Evolutionary conservation across 1,140 invertebrate species (phyloP), one percentile per base, ranked within the genome.

Genomic region (Archivesica marissinica): DNA sequence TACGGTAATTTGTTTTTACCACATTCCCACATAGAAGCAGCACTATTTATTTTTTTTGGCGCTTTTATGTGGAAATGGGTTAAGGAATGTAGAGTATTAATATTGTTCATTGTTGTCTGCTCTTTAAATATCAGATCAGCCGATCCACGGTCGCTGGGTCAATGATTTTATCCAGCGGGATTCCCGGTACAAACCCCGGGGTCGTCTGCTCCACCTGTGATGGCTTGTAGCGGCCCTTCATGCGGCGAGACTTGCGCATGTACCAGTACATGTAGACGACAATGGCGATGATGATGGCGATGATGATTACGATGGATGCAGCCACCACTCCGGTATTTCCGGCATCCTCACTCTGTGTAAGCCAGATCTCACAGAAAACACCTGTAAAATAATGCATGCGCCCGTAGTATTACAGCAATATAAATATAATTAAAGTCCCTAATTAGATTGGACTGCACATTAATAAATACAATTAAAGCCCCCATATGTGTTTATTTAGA

Each of bases 221-320:
- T 20, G 82, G 82, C 54, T 77, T 85, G 41, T 85, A 85, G 13
- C 56, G 72, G 0, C 82, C 82, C 50, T 85, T 85, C 74, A 85
- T 70, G 2, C 61, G 41, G 0, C 82, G 54, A 17, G 59, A 66
- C 54, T 70, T 85, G 1, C 82, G 56, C 28, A 75, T 20, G 52
- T 85, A 79, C 74, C 74, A 85, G 11, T 20, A 61, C 3, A 50
- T 17, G 35, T 85, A 85, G 28, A 89, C 52, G 20, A 87, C 11
- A 20, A 89, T 41, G 6, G 68, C 30, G 1, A 88, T 33, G 54
- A 86, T 70, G 3, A 89, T 76, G 23, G 78, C 50, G 2, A 89
- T 61, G 2, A 85, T 52, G 56, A 87, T 68, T 0, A 88, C 33
- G 23, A 87, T 52, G 28, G 54, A 87, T 23, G 66, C 85, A 2